Evolutionary conservation across 2,797 vertebrate species (phyloP).

Genomic region (Syngnathus acus): DNA sequence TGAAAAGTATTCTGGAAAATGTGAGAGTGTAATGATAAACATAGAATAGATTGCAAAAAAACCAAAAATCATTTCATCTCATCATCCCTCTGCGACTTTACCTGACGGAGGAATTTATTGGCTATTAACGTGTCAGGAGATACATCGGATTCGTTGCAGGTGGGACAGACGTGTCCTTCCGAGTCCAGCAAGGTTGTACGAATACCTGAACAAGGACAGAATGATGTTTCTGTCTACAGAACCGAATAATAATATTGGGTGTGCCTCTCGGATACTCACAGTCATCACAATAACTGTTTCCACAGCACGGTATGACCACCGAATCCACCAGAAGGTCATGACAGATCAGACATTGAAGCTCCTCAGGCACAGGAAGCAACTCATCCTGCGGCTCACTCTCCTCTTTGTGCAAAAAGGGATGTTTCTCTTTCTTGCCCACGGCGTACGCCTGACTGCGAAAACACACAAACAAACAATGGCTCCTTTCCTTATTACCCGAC

Average conservation of each 20-base stretch:
- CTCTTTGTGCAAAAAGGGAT: slow-evolving; percentile 81
- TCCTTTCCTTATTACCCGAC: not conserved
- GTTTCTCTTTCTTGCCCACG: slow-evolving; percentile 93
- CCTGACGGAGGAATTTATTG: slow-evolving; percentile 95
- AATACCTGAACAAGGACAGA: slow-evolving; percentile 73
- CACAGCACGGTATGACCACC: slow-evolving; percentile 95
- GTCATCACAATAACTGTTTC: slow-evolving; percentile 97
- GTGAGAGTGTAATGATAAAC: not conserved
- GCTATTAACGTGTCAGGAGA: slow-evolving; percentile 91
- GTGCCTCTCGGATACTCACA: slow-evolving; percentile 72
- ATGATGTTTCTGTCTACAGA: not conserved
- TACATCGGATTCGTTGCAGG: slow-evolving; percentile 83
- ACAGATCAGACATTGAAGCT: slow-evolving; percentile 90
- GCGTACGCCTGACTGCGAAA: slow-evolving; percentile 84
- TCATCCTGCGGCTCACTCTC: slow-evolving; percentile 74
- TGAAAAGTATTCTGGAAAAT: not conserved
- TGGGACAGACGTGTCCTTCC: slow-evolving; percentile 88
- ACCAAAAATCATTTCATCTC: not conserved
- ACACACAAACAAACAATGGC: not conserved
- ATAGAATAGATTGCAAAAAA: not conserved
- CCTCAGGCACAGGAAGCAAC: slow-evolving; percentile 83
- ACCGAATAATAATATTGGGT: not conserved
- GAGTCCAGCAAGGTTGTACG: slow-evolving; percentile 86
- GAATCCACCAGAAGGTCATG: slow-evolving; percentile 90
- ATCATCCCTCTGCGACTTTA: slow-evolving; percentile 40